A percentile compares a stretch with the other conserved stretches of the same genome.
Conservation (phyloP, 2,888 invertebrate genomes). For the Perizoma flavofasciatum region DNA sequence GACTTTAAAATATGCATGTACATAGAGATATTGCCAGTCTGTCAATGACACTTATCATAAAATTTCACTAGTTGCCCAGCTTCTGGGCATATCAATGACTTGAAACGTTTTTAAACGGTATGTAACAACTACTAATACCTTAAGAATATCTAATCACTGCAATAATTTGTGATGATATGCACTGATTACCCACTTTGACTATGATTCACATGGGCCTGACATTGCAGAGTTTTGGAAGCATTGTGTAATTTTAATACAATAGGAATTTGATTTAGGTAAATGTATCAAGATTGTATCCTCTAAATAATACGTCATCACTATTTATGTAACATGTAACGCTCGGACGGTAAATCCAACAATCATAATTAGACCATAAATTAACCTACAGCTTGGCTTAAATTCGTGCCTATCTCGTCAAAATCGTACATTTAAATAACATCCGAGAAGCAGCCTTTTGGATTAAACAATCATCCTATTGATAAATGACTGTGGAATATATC, state of each 20-base stretch:
- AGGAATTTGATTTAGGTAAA: slow-evolving; percentile 66
- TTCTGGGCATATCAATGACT: slow-evolving; percentile 80
- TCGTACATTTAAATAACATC: slow-evolving; percentile 76
- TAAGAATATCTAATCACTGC: slow-evolving; percentile 82
- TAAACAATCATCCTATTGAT: slow-evolving; percentile 69
- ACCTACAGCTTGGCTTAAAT: slow-evolving; percentile 82
- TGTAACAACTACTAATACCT: slow-evolving; percentile 83
- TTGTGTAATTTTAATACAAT: slow-evolving; percentile 56
- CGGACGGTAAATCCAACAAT: slow-evolving; percentile 83
- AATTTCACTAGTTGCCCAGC: slow-evolving; percentile 79
- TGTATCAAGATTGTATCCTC: slow-evolving; percentile 71
- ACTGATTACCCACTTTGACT: slow-evolving; percentile 78
- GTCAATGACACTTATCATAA: slow-evolving; percentile 79
- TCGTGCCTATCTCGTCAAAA: slow-evolving; percentile 79
- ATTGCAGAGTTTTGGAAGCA: slow-evolving; percentile 69
- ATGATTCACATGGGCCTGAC: slow-evolving; percentile 65
- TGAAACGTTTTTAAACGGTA: slow-evolving; percentile 76
- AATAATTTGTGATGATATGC: slow-evolving; percentile 83
- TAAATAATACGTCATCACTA: slow-evolving; percentile 75
- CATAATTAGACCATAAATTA: slow-evolving; percentile 77
- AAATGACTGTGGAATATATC: slow-evolving; percentile 83
- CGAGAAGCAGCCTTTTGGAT: slow-evolving; percentile 82
- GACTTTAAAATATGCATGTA: slow-evolving; percentile 78
- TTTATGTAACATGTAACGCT: slow-evolving; percentile 77
- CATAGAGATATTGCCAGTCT: slow-evolving; percentile 83